A percentile compares a stretch with the other conserved stretches of the same genome.
These are phyloP conservation scores for Ennomos quercinarius DNA, from an alignment of 2,888 invertebrate species.

Conservation along the genomic window DNA sequence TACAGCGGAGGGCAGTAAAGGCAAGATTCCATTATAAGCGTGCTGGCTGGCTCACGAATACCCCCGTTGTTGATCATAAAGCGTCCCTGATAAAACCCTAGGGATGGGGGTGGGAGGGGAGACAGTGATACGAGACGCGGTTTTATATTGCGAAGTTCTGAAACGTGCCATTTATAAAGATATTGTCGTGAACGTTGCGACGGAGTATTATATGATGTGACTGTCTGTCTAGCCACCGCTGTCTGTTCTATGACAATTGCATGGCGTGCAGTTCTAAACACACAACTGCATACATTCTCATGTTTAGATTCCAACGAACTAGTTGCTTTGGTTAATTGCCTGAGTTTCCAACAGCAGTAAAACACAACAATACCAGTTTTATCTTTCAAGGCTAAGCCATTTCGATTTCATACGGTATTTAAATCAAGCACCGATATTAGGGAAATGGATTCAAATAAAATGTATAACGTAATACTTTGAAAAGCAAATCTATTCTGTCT, in stretches of 20 bases:
- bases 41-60: slow-evolving; percentile 52
- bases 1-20: slow-evolving; percentile 55
- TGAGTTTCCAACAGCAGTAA: slow-evolving; percentile 2
- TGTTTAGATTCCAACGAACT: background rate
- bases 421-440: slow-evolving; percentile 28
- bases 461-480: slow-evolving; percentile 27
- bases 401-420: slow-evolving; percentile 24
- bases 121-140: slow-evolving; percentile 35
- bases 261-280: slow-evolving; percentile 6
- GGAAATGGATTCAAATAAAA: slow-evolving; percentile 27
- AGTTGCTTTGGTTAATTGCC: slow-evolving; percentile 2
- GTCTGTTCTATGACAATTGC: slow-evolving; percentile 10
- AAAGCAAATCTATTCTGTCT: slow-evolving; percentile 35
- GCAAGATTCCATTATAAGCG: slow-evolving; percentile 65
- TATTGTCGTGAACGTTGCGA: slow-evolving; percentile 32
- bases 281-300: background rate
- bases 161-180: slow-evolving; percentile 43
- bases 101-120: slow-evolving; percentile 47
- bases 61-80: slow-evolving; percentile 67
- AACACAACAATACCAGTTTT: slow-evolving; percentile 2
- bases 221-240: slow-evolving; percentile 21
- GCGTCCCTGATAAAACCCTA: slow-evolving; percentile 63
- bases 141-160: slow-evolving; percentile 39
- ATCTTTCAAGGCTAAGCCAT: slow-evolving; percentile 20
- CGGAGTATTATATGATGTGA: slow-evolving; percentile 13